phyloP scores from a whole-genome alignment of 2,797 vertebrate genomes.

The Philypnodon macrostomus region DNA sequence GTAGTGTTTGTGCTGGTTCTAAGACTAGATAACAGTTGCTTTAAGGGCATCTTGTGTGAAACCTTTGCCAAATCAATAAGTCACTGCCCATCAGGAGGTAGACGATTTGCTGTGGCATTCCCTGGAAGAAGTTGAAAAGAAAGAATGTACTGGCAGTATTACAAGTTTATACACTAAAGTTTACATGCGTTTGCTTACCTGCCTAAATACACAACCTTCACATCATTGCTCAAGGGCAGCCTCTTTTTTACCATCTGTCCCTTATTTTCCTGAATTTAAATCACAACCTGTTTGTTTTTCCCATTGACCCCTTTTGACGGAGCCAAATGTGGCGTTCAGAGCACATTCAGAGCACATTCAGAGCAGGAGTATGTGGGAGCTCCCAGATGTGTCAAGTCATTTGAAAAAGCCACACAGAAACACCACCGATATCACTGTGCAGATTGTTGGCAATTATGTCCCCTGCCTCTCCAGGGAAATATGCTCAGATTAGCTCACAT shows the following conservation, averaged over 20 bases:
- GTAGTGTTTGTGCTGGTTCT: no score
- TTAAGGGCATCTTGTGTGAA: no score
- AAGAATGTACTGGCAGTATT: no score
- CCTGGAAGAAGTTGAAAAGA: no score
- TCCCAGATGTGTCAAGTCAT: conserved; percentile 67
- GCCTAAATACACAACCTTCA: conserved; percentile 36
- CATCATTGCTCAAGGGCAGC: conserved; percentile 56
- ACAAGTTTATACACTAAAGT: no score
- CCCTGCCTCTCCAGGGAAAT: conserved; percentile 68
- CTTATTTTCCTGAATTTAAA: conserved; percentile 19
- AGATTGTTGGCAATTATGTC: conserved; percentile 73
- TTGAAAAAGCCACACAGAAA: conserved; percentile 61
- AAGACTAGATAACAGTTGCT: no score
- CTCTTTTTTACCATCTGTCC: conserved; percentile 58
- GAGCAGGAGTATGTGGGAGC: conserved; percentile 12
- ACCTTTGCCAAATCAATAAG: no score
- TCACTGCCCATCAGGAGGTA: no score
- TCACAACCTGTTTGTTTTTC: conserved; percentile 56
- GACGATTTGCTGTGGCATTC: no score
- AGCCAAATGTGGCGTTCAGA: conserved; percentile 49
- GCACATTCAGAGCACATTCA: no score
- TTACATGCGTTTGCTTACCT: conserved; percentile 1
- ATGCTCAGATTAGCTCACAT: conserved; percentile 73
- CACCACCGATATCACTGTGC: conserved; percentile 52
- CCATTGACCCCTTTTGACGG: conserved; percentile 64